Percentiles rank a stretch among this genome's conserved stretches.
These are phyloP conservation scores for Scelioninae gen. 1 DNA, from an alignment of 2,888 invertebrate genomes.

Conservation along the genomic window DNA sequence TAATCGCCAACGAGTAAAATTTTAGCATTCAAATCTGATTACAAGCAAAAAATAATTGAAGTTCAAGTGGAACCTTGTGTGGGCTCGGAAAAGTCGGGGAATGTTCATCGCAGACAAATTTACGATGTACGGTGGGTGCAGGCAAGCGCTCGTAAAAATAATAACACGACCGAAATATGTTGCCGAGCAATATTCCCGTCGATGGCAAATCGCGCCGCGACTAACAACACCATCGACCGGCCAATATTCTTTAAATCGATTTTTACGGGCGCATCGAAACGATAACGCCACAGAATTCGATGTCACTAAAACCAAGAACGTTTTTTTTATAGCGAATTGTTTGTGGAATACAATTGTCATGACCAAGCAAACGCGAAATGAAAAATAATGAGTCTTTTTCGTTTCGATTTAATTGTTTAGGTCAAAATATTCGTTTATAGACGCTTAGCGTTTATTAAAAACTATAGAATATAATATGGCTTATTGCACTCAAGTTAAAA, in stretches of 20 bases:
- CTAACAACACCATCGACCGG: slow-evolving; percentile 50
- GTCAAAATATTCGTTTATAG: slow-evolving; percentile 23
- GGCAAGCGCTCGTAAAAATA: slow-evolving; percentile 56
- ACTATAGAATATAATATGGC: slow-evolving; percentile 31
- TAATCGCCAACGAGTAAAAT: slow-evolving; percentile 20
- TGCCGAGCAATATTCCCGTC: slow-evolving; percentile 39
- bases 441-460: slow-evolving; percentile 42
- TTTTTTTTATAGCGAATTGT: slow-evolving; percentile 27
- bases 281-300: slow-evolving; percentile 31
- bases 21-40: slow-evolving; percentile 41
- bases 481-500: slow-evolving; percentile 45
- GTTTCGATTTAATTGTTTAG: slow-evolving; percentile 37
- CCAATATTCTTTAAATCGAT: slow-evolving; percentile 58
- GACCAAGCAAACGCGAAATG: slow-evolving; percentile 11
- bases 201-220: slow-evolving; percentile 49
- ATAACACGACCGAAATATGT: slow-evolving; percentile 57
- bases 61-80: slow-evolving; percentile 27
- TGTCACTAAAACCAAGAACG: slow-evolving; percentile 39
- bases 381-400: slow-evolving; percentile 15
- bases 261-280: slow-evolving; percentile 42
- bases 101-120: slow-evolving; percentile 42
- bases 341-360: slow-evolving; percentile 27
- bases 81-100: slow-evolving; percentile 9
- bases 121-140: slow-evolving; percentile 43
- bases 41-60: slow-evolving; percentile 44